These are phyloP conservation scores for Rhinolophus sinicus DNA, from an alignment of 2,113 vertebrate genomes.

Conservation along the genomic window DNA sequence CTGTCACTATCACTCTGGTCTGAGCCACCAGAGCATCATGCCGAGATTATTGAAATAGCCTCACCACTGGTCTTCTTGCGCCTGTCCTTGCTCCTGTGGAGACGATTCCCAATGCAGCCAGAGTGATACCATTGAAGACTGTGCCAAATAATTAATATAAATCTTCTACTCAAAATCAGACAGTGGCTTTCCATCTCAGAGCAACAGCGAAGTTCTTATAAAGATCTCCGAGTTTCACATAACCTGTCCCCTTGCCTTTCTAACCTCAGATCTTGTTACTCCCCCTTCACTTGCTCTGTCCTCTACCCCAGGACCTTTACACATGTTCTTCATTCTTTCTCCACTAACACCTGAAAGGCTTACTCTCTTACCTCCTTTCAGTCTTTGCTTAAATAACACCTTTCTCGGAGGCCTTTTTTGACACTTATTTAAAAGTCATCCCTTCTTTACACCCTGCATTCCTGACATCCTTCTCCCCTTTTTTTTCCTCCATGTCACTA, in stretches of 20 bases:
- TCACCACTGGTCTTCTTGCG: background rate
- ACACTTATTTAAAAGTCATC: background rate
- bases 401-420: background rate
- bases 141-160: background rate
- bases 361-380: background rate
- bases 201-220: background rate
- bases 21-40: background rate
- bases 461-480: background rate
- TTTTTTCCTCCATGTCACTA: background rate
- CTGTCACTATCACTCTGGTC: background rate
- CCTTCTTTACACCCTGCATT: background rate
- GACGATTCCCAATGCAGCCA: background rate
- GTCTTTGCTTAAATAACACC: background rate
- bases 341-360: background rate
- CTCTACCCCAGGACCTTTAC: background rate
- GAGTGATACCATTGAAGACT: background rate
- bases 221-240: background rate
- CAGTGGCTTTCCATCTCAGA: background rate
- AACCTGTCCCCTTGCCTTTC: background rate
- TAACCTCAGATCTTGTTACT: background rate
- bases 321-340: background rate
- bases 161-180: background rate
- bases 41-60: background rate
- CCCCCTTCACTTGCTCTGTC: background rate
- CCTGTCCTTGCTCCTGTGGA: background rate